Percentiles rank a stretch among this genome's conserved stretches.
These are phyloP conservation scores for Laterallus jamaicensis DNA, from an alignment of 2,113 vertebrate genomes.

Conservation along the genomic window DNA sequence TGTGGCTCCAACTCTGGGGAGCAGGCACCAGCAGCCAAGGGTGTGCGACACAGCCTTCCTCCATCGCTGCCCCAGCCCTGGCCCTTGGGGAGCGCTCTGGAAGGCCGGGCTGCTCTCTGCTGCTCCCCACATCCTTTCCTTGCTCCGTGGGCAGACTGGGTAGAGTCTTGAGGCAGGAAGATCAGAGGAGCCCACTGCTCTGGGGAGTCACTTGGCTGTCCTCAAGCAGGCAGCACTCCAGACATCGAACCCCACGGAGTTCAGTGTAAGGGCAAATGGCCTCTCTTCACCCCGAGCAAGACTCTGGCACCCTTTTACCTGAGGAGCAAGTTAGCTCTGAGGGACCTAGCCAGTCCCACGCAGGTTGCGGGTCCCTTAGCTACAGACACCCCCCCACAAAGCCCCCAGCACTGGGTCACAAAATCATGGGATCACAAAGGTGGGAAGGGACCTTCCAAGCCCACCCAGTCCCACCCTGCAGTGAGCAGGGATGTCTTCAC, in stretches of 20 bases:
- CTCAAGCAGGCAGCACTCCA: background rate
- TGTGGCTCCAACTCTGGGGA: background rate
- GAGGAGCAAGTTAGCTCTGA: rapidly evolving
- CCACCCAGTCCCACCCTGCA: too few species aligned
- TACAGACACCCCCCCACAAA: background rate
- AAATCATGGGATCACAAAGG: too few species aligned
- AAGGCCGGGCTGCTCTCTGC: background rate
- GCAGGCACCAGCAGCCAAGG: too few species aligned
- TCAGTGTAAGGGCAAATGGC: background rate
- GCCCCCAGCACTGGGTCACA: rapidly evolving
- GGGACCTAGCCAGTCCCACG: background rate
- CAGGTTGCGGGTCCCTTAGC: background rate
- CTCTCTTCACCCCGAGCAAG: too few species aligned
- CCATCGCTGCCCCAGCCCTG: background rate
- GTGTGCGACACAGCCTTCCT: too few species aligned
- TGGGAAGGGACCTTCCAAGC: too few species aligned
- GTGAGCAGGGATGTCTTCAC: too few species aligned
- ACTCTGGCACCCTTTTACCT: background rate
- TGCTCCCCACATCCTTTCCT: background rate
- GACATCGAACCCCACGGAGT: background rate
- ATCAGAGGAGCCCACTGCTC: background rate
- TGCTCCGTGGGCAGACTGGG: rapidly evolving
- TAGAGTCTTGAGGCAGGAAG: background rate
- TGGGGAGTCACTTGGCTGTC: rapidly evolving
- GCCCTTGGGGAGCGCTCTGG: background rate